phyloP scores from a whole-genome alignment of 2,888 invertebrate species.

The Pogonocherus hispidulus region DNA sequence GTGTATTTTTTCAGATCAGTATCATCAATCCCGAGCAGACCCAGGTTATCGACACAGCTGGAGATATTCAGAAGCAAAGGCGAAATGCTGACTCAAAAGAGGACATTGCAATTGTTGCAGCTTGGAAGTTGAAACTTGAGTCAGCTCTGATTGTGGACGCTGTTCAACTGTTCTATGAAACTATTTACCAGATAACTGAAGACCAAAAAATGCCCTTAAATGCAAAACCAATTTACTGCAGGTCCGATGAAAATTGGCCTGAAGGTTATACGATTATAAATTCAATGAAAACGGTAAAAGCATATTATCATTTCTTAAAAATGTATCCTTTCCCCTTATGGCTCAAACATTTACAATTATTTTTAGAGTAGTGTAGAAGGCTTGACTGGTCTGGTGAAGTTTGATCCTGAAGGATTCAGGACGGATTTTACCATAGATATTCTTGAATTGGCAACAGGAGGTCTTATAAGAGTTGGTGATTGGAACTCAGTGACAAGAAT shows the following conservation, averaged over 20 bases:
- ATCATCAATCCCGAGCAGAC: constrained; percentile 75
- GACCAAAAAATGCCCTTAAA: constrained; percentile 43
- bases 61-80: constrained; percentile 35
- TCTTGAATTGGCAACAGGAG: constrained; percentile 75
- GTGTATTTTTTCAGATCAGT: constrained; percentile 66
- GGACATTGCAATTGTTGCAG: constrained; percentile 25
- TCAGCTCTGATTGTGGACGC: constrained; percentile 90
- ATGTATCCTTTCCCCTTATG: too few relatives aligned
- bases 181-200: constrained; percentile 75
- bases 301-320: too few relatives aligned
- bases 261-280: constrained; percentile 88
- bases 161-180: constrained; percentile 84
- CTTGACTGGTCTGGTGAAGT: constrained; percentile 82
- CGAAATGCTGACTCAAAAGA: constrained; percentile 25
- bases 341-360: constrained; percentile 26
- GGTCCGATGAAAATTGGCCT: constrained; percentile 78
- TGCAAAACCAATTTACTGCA: constrained; percentile 69
- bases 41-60: constrained; percentile 60
- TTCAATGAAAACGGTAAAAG: constrained; percentile 83
- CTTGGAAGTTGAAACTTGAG: constrained; percentile 73
- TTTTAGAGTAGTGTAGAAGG: constrained; percentile 78
- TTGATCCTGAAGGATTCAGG: constrained; percentile 84
- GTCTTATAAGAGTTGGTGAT: constrained; percentile 76
- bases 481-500: constrained; percentile 74
- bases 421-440: constrained; percentile 79